Evolutionary conservation across 2,797 vertebrate genomes (phyloP).

Genomic region (Poecilia velifera): DNA sequence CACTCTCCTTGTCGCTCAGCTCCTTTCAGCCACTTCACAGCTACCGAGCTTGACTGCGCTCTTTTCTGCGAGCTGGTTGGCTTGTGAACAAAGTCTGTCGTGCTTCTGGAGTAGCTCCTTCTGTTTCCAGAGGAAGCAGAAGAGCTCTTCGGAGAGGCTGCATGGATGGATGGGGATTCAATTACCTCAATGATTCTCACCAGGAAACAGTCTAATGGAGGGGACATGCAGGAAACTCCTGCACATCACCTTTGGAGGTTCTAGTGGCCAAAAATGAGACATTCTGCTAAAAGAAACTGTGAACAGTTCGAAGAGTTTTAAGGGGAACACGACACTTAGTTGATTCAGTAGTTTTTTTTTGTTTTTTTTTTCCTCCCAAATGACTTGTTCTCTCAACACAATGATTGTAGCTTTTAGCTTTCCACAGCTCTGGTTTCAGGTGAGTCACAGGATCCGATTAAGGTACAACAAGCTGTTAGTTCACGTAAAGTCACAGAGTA

Average conservation of each 20-base stretch:
- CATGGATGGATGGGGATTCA: conserved; percentile 38
- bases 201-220: conserved; percentile 54
- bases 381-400: conserved; percentile 39
- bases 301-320: conserved; percentile 56
- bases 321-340: conserved; percentile 65
- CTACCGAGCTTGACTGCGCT: conserved; percentile 27
- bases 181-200: conserved; percentile 64
- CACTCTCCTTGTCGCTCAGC: conserved; percentile 18
- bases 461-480: conserved; percentile 54
- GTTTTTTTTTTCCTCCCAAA: conserved; percentile 32
- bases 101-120: conserved; percentile 21
- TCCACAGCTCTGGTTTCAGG: conserved; percentile 38
- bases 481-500: conserved; percentile 19
- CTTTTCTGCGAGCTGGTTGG: conserved; percentile 30
- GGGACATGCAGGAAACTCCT: conserved; percentile 34
- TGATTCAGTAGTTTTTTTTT: conserved; percentile 14
- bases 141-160: conserved; percentile 43
- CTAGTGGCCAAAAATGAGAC: conserved; percentile 60
- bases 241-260: conserved; percentile 43
- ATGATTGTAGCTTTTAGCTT: conserved; percentile 55
- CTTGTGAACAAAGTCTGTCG: conserved; percentile 26
- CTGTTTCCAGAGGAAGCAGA: conserved; percentile 19
- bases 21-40: conserved; percentile 36
- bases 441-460: conserved; percentile 28
- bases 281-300: conserved; percentile 44